Evolutionary conservation across 2,113 vertebrate species (phyloP).

Genomic region (Arenaria interpres): DNA sequence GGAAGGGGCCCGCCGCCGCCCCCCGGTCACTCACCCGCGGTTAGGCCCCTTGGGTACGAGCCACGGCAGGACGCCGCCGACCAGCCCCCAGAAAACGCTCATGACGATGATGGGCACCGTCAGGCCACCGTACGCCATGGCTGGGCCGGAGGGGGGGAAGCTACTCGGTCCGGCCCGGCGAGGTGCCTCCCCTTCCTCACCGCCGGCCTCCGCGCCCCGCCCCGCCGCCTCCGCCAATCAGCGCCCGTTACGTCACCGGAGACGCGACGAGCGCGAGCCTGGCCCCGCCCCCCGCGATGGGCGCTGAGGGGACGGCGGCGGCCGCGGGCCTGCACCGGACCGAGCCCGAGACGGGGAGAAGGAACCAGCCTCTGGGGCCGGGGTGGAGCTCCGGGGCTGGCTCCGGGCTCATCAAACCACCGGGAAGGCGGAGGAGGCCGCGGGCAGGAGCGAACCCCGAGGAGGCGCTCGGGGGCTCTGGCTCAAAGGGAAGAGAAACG

Average conservation of each 20-base stretch:
- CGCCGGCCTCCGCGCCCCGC: neutral
- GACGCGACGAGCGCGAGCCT: no score
- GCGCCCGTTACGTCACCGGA: accelerated
- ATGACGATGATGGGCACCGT: constrained; percentile 86
- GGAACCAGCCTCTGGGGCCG: neutral
- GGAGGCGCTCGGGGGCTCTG: accelerated
- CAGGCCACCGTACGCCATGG: constrained; percentile 82
- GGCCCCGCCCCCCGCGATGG: neutral
- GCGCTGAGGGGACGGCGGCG: neutral
- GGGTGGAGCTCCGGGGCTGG: neutral
- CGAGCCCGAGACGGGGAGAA: neutral
- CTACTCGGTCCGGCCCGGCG: neutral
- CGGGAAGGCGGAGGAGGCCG: no score
- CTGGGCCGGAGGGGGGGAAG: neutral
- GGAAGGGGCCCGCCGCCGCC: neutral
- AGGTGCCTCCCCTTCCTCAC: neutral
- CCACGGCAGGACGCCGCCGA: constrained; percentile 88
- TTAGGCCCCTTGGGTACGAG: constrained; percentile 94
- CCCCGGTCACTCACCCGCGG: constrained; percentile 84
- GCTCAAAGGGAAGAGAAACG: neutral
- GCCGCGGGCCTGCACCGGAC: no score
- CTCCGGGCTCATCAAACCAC: neutral
- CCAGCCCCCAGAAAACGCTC: constrained; percentile 89
- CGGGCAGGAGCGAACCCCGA: neutral
- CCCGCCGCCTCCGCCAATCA: neutral